Base-by-base conservation (phyloP, 2,888 invertebrate genomes). In the Autographa gamma region DNA sequence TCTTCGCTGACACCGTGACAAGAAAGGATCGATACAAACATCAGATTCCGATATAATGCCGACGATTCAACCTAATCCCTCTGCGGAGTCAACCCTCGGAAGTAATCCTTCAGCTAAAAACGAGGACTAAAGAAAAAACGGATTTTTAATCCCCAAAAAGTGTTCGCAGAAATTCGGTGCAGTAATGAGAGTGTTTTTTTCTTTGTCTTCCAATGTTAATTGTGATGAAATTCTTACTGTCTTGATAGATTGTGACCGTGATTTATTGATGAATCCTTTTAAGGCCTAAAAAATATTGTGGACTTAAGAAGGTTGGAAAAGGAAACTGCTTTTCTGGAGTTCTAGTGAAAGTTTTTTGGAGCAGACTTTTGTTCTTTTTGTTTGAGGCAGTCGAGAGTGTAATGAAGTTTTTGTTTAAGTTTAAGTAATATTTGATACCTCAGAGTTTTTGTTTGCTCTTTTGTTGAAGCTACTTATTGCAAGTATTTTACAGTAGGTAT, bases 41-140 rank as follows among this genome's bases (percentile, higher is more conserved):
- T 32, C 13, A 66, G 25, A 80, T 63, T 13, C 67, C 77, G 56
- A 67, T 62, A 66, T 59, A 76, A 63, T 60, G 16, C 64, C 76
- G 64, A 67, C 64, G 80, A 80, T 76, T 65, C 58, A 43, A 63
- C 54, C n/a, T 77, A 77, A 77, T 77, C 77, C 60, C 38, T 63
- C 58, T 63, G 64, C 65, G 60, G 71, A 63, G 62, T 80, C 77
- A 76, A 76, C 54, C 54, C 19, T 77, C 54, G 80, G 52, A 58
- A 58, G 60, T 60, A 80, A 80, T 80, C 71, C 77, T 59, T 19
- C 25, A 59, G 43, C 54, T 11, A 60, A 16, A 34, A 67, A 19
- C 19, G 41, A 66, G 52, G 13, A 58, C 48, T 67, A 43, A 0
- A n/a, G 52, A 14, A 32, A 58, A 67, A 77, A 67, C 63, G n/a